phyloP scores from a whole-genome alignment of 1,140 invertebrate genomes.

The Platorchestia sp. region DNA sequence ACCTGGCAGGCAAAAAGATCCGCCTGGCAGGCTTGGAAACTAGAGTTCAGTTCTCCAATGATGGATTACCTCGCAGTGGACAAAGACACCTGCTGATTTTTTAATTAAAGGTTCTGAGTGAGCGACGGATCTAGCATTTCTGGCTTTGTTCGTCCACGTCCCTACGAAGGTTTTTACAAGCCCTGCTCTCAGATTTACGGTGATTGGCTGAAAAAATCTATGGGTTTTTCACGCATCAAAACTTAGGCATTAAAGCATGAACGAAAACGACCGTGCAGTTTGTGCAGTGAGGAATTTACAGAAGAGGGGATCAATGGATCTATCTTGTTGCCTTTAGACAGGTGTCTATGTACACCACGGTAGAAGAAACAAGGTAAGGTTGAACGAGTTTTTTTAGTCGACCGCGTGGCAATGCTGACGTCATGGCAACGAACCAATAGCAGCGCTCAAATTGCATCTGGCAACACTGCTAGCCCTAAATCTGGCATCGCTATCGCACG shows the following conservation, averaged over 20 bases:
- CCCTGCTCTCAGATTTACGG: neutral
- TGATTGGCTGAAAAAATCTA: neutral
- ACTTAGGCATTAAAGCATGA: neutral
- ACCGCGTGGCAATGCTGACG: too few relatives aligned
- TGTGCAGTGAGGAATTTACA: neutral
- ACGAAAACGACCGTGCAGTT: neutral
- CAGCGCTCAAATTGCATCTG: too few relatives aligned
- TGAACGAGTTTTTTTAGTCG: too few relatives aligned
- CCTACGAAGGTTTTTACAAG: neutral
- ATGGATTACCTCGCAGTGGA: neutral
- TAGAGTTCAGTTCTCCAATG: neutral
- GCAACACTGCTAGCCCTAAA: too few relatives aligned
- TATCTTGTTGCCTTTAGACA: neutral
- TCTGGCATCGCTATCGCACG: too few relatives aligned
- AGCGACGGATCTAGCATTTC: neutral
- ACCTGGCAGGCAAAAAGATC: neutral
- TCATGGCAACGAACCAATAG: too few relatives aligned
- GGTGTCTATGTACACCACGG: neutral
- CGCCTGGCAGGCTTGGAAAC: neutral
- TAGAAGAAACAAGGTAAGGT: too few relatives aligned
- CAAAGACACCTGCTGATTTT: neutral
- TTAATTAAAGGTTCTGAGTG: neutral
- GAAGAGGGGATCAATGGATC: neutral
- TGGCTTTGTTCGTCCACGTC: neutral
- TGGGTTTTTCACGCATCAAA: neutral